Conservation (phyloP, 1,140 invertebrate genomes). For the Coelopa frigida region DNA sequence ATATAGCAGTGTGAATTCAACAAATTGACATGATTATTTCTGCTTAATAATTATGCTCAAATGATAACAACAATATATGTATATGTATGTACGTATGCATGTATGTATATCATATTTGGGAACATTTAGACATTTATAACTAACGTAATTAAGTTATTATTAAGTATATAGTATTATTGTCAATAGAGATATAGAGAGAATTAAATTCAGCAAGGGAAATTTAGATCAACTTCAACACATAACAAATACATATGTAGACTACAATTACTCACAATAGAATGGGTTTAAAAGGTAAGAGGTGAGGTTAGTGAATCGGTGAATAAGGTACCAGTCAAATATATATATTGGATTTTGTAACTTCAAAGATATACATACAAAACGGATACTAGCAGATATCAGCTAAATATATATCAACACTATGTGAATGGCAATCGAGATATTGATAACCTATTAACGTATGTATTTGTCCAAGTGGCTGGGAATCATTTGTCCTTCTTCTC, state of each 20-base stretch:
- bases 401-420: no score
- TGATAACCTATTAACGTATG: no score
- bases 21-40: no score
- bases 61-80: not conserved
- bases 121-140: constrained; percentile 7
- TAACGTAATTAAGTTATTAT: not conserved
- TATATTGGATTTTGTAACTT: not conserved
- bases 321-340: not conserved
- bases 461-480: no score
- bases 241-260: constrained; percentile 1
- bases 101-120: not conserved
- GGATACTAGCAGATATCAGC: constrained; percentile 1
- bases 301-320: no score
- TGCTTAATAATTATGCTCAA: not conserved
- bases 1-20: no score
- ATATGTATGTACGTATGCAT: constrained; percentile 2
- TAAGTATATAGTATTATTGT: not conserved
- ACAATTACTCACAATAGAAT: not conserved
- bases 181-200: no score
- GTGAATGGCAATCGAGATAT: no score
- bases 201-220: constrained; percentile 3
- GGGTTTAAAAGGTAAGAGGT: not conserved
- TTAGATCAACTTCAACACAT: not conserved
- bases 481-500: no score
- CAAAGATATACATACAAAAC: constrained; percentile 3